Base-by-base conservation (phyloP, 1,140 invertebrate species). In the Spodoptera frugiperda region DNA sequence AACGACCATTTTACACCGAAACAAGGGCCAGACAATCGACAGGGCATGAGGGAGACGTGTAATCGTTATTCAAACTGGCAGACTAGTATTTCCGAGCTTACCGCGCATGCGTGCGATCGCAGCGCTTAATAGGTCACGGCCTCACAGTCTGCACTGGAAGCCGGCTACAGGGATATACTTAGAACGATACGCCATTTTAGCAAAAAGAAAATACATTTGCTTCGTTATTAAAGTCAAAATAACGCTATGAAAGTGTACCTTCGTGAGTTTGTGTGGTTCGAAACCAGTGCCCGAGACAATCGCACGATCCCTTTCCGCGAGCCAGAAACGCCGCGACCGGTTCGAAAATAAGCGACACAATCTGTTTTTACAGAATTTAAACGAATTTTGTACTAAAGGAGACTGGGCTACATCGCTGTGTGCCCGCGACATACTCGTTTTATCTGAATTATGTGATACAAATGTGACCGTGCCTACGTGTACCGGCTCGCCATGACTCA, bases 31-130 rank as follows among this genome's bases (percentile, higher is more conserved):
- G 91, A 93, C 91, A 74, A 74, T 71, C 78, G 78, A 79, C 77
- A 49, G 80, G 82, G 81, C 74, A 74, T 76, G 84, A 85, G 90
- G 91, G 87, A 73, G 78, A 87, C 82, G 83, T 84, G 84, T 88
- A 90, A 92, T 93, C 92, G 92, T 92, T 92, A 91, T 87, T 89
- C 86, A 87, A 84, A 86, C 86, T 84, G 84, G 85, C 85, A 87
- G 88, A 89, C 87, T 77, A 78, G 76, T 84, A 84, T 89, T 87
- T 87, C 84, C 81, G 85, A 85, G 82, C 84, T 83, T 73, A 79
- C 61, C 82, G 88, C 91, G 91, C 91, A 91, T 90, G 91, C 91
- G 89, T 78, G 85, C 78, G 84, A 77, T 81, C 76, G 78, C 78
- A 73, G 83, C 82, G 84, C 76, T 90, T 90, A 86, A 87, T 89